Percentiles rank a stretch among this genome's conserved stretches.
phyloP scores from a whole-genome alignment of 2,113 vertebrate species.

The Dromaius novaehollandiae region DNA sequence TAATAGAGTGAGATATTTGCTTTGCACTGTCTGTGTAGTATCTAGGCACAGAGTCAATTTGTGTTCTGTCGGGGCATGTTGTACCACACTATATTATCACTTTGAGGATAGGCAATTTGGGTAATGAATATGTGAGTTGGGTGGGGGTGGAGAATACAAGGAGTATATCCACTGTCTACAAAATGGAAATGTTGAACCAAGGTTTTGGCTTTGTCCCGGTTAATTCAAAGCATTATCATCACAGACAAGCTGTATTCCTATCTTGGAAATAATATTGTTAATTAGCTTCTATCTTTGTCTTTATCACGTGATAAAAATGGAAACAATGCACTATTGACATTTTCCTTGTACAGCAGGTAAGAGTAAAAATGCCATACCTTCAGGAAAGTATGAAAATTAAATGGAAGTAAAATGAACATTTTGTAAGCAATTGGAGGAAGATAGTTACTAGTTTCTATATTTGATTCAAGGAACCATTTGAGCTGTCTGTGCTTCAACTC shows the following conservation, averaged over 20 bases:
- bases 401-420: neutral
- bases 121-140: constrained; percentile 82
- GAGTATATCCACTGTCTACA: constrained; percentile 63
- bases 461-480: neutral
- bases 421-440: neutral
- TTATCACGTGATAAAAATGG: constrained; percentile 55
- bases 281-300: constrained; percentile 66
- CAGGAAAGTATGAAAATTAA: constrained; percentile 20
- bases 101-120: constrained; percentile 78
- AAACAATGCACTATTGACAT: constrained; percentile 37
- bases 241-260: constrained; percentile 30
- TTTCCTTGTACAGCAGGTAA: neutral
- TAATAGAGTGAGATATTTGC: constrained; percentile 87
- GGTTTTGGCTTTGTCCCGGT: constrained; percentile 56
- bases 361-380: neutral
- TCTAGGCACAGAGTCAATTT: constrained; percentile 78
- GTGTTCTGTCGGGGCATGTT: constrained; percentile 83
- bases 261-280: constrained; percentile 65
- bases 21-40: constrained; percentile 72
- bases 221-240: constrained; percentile 64
- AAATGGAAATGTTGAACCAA: constrained; percentile 70
- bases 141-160: constrained; percentile 58
- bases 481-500: neutral
- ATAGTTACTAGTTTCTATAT: neutral
- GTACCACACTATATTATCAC: constrained; percentile 82